Evolutionary conservation across 53 echinoderm and acorn worm genomes (phyloP).

Genomic region (Apostichopus leukothele): DNA sequence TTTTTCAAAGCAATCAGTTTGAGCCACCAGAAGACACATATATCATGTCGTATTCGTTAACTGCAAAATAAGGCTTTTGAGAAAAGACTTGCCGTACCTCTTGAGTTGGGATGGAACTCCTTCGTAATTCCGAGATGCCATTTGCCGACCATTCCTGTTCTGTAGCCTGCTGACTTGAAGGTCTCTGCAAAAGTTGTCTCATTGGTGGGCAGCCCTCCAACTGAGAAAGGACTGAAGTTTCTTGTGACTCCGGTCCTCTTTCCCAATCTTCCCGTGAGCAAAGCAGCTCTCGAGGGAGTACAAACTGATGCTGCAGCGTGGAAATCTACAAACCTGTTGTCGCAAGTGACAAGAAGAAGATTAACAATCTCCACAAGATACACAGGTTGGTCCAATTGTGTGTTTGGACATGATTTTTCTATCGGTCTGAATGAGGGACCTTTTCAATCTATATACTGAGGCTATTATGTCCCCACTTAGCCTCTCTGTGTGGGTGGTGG

Average conservation of each 20-base stretch:
- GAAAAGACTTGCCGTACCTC: conserved; percentile 46
- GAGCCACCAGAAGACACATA: too few species aligned
- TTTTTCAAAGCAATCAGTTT: too few species aligned
- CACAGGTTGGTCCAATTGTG: too few species aligned
- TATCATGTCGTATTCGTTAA: too few species aligned
- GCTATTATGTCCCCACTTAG: too few species aligned
- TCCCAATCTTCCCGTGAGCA: conserved; percentile 66
- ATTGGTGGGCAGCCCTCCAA: conserved; percentile 63
- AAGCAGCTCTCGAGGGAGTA: conserved; percentile 70
- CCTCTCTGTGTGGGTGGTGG: too few species aligned
- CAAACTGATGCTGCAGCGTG: conserved; percentile 73
- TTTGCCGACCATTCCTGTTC: conserved; percentile 75
- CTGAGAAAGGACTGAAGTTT: conserved; percentile 44
- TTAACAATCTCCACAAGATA: too few species aligned
- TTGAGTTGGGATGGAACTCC: conserved; percentile 49
- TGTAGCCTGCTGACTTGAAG: conserved; percentile 67
- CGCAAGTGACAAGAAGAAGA: too few species aligned
- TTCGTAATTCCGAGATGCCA: conserved; percentile 67
- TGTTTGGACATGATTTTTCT: too few species aligned
- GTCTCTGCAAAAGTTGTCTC: conserved; percentile 76
- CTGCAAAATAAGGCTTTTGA: too few species aligned
- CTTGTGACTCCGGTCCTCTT: conserved; percentile 58
- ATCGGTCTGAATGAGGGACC: too few species aligned
- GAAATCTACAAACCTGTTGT: conserved; percentile 66
- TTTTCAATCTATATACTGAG: too few species aligned